These are phyloP conservation scores for Graptemys geographica DNA, from an alignment of 2,797 vertebrate genomes.

Conservation along the genomic window DNA sequence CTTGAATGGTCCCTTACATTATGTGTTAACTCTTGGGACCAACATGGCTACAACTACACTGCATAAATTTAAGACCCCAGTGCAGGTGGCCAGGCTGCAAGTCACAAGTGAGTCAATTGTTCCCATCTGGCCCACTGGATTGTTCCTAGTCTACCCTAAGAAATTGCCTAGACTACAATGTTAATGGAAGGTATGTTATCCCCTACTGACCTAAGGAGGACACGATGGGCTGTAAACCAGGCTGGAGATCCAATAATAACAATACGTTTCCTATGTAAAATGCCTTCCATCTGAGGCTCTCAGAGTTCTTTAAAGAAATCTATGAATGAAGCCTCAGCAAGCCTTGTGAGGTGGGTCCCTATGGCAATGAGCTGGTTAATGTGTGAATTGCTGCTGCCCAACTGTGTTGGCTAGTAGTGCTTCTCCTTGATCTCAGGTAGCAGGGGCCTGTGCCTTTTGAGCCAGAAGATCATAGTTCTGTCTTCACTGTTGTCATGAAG, in stretches of 20 bases:
- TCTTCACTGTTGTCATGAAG: background rate
- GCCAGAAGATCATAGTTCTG: background rate
- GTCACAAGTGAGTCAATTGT: background rate
- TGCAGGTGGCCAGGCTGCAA: background rate
- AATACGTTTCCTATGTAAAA: background rate
- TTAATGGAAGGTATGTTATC: background rate
- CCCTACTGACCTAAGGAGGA: background rate
- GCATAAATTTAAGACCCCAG: background rate
- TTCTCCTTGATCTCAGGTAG: background rate
- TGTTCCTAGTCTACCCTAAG: background rate
- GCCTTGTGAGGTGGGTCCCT: background rate
- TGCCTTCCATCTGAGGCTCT: background rate
- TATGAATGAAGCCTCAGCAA: background rate
- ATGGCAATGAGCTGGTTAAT: background rate
- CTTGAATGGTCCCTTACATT: background rate
- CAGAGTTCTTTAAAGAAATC: background rate
- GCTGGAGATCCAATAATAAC: background rate
- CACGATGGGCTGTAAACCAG: background rate
- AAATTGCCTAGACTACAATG: background rate
- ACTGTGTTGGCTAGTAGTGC: background rate
- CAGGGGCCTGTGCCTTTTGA: background rate
- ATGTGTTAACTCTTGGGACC: background rate
- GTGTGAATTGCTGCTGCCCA: background rate
- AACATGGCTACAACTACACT: background rate
- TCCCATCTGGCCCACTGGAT: background rate